These are phyloP conservation scores for Shargacucullia verbasci DNA, from an alignment of 2,888 invertebrate species.

Conservation along the genomic window DNA sequence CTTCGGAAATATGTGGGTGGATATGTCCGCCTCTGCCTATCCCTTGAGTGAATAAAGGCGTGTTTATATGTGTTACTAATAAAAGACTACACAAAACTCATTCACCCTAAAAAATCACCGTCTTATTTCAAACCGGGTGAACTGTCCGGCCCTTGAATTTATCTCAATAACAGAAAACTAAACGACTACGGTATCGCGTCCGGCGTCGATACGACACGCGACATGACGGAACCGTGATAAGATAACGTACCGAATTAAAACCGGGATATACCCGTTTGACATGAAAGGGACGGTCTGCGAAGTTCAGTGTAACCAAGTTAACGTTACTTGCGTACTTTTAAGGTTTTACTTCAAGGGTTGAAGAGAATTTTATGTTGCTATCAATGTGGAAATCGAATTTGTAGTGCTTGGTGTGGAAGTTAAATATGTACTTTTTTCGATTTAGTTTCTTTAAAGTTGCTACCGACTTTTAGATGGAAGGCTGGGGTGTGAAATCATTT, in stretches of 20 bases:
- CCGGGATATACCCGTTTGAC: conserved; percentile 49
- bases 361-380: no score
- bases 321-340: not conserved
- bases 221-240: conserved; percentile 55
- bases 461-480: no score
- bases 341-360: no score
- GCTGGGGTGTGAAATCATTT: no score
- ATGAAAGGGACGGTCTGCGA: conserved; percentile 27
- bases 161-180: conserved; percentile 57
- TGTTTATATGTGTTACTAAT: no score
- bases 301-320: not conserved
- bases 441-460: no score
- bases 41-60: no score
- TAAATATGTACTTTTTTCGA: no score
- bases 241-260: conserved; percentile 53
- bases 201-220: conserved; percentile 52
- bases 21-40: no score
- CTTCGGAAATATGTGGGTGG: no score
- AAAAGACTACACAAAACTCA: not conserved
- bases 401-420: no score
- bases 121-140: conserved; percentile 20
- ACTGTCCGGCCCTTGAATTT: conserved; percentile 41
- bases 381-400: no score
- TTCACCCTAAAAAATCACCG: conserved; percentile 21
- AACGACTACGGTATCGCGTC: conserved; percentile 40